A percentile compares a stretch with the other conserved stretches of the same genome.
Conservation (phyloP, 2,113 vertebrate genomes). For the Strix uralensis region DNA sequence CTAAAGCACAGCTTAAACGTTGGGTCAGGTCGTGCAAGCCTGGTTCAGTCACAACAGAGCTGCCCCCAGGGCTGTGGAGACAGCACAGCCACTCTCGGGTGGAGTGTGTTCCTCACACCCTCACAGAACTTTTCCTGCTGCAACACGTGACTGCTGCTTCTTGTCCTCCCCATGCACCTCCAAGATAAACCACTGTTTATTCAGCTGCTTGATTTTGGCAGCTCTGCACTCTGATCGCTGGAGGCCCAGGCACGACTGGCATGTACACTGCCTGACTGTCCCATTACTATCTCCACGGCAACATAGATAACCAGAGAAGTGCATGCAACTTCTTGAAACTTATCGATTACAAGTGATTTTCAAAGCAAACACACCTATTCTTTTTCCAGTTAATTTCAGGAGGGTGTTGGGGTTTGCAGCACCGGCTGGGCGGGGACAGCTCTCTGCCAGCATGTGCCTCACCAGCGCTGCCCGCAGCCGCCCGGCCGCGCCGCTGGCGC, state of each 20-base stretch:
- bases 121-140: background rate
- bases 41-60: background rate
- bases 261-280: fast-evolving
- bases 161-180: fast-evolving
- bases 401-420: fast-evolving
- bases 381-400: background rate
- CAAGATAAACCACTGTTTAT: background rate
- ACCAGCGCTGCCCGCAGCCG: background rate
- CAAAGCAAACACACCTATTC: background rate
- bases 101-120: fast-evolving
- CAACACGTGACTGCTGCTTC: background rate
- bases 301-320: background rate
- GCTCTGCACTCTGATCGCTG: background rate
- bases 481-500: fast-evolving
- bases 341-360: background rate
- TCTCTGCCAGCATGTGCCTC: background rate
- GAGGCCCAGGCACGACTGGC: fast-evolving
- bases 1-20: background rate
- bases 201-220: background rate
- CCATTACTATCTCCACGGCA: background rate
- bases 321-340: background rate
- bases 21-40: background rate
- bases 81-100: fast-evolving
- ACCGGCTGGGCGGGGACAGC: fast-evolving
- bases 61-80: background rate